These are phyloP conservation scores for Pseudomyrmex dendroicus DNA, from an alignment of 1,140 invertebrate genomes.

Conservation along the genomic window DNA sequence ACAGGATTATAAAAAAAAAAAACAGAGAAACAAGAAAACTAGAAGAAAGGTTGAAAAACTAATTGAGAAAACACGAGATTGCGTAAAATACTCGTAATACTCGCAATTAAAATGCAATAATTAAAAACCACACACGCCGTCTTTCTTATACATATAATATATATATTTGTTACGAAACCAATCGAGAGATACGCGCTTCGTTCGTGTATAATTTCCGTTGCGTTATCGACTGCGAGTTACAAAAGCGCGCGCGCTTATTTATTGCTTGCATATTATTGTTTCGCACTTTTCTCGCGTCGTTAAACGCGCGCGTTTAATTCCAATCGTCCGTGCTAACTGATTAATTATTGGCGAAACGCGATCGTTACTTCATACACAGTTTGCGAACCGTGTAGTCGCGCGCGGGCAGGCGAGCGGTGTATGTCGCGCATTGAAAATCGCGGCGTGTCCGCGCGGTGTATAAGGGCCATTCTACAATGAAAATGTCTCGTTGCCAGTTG, in stretches of 20 bases:
- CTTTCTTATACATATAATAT: background rate
- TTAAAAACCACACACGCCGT: background rate
- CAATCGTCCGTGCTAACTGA: slow-evolving; percentile 16
- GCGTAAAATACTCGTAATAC: background rate
- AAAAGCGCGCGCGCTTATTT: slow-evolving; percentile 9
- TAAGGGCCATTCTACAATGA: too few species aligned
- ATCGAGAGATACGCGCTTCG: too few species aligned
- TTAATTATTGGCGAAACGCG: slow-evolving; percentile 54
- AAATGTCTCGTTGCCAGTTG: too few species aligned
- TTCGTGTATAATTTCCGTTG: background rate
- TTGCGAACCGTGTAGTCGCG: slow-evolving; percentile 8
- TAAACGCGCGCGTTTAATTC: slow-evolving; percentile 6
- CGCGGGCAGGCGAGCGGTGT: background rate
- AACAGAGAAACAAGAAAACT: too few species aligned
- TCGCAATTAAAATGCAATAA: background rate
- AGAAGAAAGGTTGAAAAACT: too few species aligned
- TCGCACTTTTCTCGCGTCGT: slow-evolving; percentile 19
- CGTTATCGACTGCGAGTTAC: background rate
- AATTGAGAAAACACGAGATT: background rate
- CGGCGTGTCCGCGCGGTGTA: background rate
- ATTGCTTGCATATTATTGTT: background rate
- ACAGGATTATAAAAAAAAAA: too few species aligned
- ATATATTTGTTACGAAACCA: background rate
- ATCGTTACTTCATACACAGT: slow-evolving; percentile 39
- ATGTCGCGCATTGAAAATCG: slow-evolving; percentile 51